Conservation (phyloP, 2,113 vertebrate species). For the Colistium nudipinnis region DNA sequence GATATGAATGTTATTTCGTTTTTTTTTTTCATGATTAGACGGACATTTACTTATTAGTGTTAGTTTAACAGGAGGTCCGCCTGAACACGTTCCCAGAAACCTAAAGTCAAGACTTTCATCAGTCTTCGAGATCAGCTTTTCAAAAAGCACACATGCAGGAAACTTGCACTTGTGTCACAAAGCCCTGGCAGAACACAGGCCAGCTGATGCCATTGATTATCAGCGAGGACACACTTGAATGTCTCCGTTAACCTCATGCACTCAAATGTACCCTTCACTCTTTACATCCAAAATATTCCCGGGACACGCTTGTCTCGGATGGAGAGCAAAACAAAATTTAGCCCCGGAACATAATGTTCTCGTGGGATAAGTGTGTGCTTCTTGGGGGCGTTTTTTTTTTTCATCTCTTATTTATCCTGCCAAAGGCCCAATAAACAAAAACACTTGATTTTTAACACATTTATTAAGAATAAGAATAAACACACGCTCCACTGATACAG, state of each 20-base stretch:
- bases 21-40: slow-evolving; percentile 34
- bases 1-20: slow-evolving; percentile 34
- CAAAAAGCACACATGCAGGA: neutral
- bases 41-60: slow-evolving; percentile 11
- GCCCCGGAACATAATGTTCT: neutral
- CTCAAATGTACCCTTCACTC: neutral
- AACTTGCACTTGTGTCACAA: slow-evolving; percentile 20
- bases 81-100: slow-evolving; percentile 7
- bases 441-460: neutral
- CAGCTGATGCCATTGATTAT: slow-evolving; percentile 43
- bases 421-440: neutral
- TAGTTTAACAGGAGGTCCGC: slow-evolving; percentile 6
- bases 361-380: neutral
- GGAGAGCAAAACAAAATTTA: slow-evolving; percentile 7
- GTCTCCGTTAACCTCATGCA: slow-evolving; percentile 22
- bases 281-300: slow-evolving; percentile 6
- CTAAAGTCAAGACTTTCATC: slow-evolving; percentile 8
- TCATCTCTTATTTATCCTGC: neutral
- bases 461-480: slow-evolving; percentile 21
- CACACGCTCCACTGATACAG: slow-evolving; percentile 30
- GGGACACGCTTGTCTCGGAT: slow-evolving; percentile 10
- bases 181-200: slow-evolving; percentile 37
- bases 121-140: neutral
- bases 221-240: slow-evolving; percentile 26
- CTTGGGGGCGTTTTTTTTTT: neutral